Conservation (phyloP, 2,113 vertebrate genomes). For the Peromyscus polionotus region DNA sequence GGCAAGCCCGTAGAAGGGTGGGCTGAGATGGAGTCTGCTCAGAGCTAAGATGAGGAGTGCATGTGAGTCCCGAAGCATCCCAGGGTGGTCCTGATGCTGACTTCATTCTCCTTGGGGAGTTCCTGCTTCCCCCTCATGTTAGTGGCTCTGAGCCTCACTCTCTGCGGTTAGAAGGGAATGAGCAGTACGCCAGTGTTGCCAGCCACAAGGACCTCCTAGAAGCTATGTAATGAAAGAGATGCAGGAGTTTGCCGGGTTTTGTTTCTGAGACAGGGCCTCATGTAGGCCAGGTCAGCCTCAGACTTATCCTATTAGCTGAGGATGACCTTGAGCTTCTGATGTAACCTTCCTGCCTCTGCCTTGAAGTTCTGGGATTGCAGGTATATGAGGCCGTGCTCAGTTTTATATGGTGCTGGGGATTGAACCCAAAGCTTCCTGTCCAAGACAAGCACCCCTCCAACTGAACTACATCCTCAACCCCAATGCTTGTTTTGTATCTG, state of each 20-base stretch:
- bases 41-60: not conserved
- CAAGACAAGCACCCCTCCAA: not conserved
- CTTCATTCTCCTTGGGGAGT: not conserved
- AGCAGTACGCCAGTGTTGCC: not conserved
- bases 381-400: not conserved
- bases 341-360: not conserved
- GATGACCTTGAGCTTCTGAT: not conserved
- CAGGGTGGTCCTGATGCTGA: not conserved
- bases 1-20: not conserved
- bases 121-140: not conserved
- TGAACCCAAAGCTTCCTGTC: not conserved
- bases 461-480: not conserved
- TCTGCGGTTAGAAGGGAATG: not conserved
- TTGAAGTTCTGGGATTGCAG: not conserved
- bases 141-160: not conserved
- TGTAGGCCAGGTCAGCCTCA: too few relatives aligned
- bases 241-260: too few relatives aligned
- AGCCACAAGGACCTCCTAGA: rapidly evolving
- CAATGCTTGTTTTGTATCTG: not conserved
- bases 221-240: not conserved
- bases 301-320: not conserved
- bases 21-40: rapidly evolving
- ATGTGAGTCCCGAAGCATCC: not conserved
- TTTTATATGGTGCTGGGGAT: not conserved
- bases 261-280: not conserved